Evolutionary conservation across 35 echinoderm and acorn worm genomes (phyloP), one percentile per base, ranked within the genome.

Genomic region (Patiria miniata): DNA sequence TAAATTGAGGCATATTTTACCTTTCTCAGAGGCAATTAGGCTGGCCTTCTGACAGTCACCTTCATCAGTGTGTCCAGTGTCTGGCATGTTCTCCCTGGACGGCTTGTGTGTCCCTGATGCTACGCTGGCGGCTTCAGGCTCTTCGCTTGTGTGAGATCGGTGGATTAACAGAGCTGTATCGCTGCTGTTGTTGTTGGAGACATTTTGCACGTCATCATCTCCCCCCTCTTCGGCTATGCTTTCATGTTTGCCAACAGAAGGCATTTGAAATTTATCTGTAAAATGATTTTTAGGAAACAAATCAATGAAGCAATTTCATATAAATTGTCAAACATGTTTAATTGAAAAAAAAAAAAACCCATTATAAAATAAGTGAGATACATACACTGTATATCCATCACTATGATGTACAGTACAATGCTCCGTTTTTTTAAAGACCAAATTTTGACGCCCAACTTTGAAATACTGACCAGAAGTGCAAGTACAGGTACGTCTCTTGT

Each of bases 1-100:
- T 47, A 47, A 47, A 12, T 47, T 4, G 42, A 47, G 4, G 42
- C 42, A 47, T 12, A 47, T 36, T 47, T 68, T 89, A 89, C 87
- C 87, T 47, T 78, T 89, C 39, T 81, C 78, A 19, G 87, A 89
- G 9, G 79, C 77, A 83, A 89, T 78, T 42, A 89, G 79, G 40
- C 51, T 82, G 3, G 78, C 56, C 14, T 44, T 57, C 73, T 81
- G 73, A 21, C 33, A 53, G 21, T 91, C 82, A 36, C 79, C 88
- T 57, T 23, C 53, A 21, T 83, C 40, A 82, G 40, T 51, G 21
- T 7, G 26, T 53, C 8, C 40, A 19, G 23, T 47, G 14, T 34
- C 59, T 91, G 4, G 42, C 42, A 4, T 12, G 12, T 6, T 47
- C 4, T 47, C 42, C 12, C 42, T 47, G 42, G 42, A 47, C 12